Percentiles rank a stretch among this genome's conserved stretches.
Evolutionary conservation across 2,888 invertebrate species (phyloP).

Genomic region (Hyposoter didymator): DNA sequence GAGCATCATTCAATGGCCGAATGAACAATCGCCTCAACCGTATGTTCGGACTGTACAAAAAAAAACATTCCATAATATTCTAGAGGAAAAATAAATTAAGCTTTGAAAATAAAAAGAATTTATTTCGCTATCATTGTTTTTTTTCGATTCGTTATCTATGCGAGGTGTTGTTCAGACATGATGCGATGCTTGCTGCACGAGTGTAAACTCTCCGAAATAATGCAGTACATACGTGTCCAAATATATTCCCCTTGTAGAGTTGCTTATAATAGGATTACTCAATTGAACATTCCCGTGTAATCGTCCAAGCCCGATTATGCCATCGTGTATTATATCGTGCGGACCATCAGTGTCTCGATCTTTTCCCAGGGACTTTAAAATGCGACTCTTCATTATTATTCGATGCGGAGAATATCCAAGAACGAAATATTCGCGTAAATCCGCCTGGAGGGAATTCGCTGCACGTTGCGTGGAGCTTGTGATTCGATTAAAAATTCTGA

Average conservation of each 20-base stretch:
- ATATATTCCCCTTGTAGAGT: slow-evolving; percentile 12
- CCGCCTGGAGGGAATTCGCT: neutral
- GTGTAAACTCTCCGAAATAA: neutral
- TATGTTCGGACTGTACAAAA: neutral
- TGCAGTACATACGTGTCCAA: neutral
- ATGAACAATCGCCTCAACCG: neutral
- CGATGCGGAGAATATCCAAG: neutral
- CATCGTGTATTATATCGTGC: neutral
- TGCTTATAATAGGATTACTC: slow-evolving; percentile 18
- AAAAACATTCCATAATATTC: neutral
- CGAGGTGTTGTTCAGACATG: neutral
- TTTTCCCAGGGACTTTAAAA: neutral
- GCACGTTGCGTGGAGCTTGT: neutral
- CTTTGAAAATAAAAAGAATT: neutral
- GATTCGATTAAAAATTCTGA: neutral
- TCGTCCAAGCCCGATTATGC: neutral
- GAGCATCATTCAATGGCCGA: neutral
- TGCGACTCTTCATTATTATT: neutral
- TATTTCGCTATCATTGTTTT: neutral
- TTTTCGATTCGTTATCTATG: neutral
- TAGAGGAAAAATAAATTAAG: neutral
- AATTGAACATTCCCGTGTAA: slow-evolving; percentile 40
- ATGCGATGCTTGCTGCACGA: neutral
- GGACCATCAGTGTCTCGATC: neutral
- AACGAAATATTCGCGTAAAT: neutral